Percentiles rank a stretch among this genome's conserved stretches.
Evolutionary conservation across 2,797 vertebrate species (phyloP).

Genomic region (Rhinogobio ventralis): DNA sequence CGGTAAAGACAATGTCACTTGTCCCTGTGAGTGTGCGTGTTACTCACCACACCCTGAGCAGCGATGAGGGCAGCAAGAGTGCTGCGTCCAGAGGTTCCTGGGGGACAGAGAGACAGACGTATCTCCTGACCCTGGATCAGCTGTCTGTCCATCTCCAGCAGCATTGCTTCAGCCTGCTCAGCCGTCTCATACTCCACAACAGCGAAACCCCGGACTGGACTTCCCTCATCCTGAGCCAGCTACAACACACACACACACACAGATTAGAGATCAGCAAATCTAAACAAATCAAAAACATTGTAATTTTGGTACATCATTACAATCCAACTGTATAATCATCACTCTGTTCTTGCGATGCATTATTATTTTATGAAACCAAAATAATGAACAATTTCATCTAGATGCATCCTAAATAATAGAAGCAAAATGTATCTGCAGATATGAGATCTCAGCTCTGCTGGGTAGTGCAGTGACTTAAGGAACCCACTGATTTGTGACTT

Average conservation of each 20-base stretch:
- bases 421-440: background rate
- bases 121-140: slow-evolving; percentile 83
- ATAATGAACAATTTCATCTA: background rate
- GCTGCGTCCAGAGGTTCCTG: slow-evolving; percentile 92
- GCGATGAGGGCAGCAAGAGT: slow-evolving; percentile 94
- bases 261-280: background rate
- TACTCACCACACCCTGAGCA: slow-evolving; percentile 93
- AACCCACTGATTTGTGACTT: slow-evolving; percentile 22
- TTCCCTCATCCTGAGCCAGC: slow-evolving; percentile 94
- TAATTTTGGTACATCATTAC: background rate
- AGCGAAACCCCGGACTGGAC: slow-evolving; percentile 85
- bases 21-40: slow-evolving; percentile 16
- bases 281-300: too few relatives aligned
- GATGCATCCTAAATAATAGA: slow-evolving; percentile 21
- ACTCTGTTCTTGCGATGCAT: background rate
- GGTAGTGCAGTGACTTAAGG: slow-evolving; percentile 10
- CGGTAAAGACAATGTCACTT: background rate
- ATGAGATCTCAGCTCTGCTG: background rate
- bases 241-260: slow-evolving; percentile 62
- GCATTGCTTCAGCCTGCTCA: slow-evolving; percentile 88
- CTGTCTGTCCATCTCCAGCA: slow-evolving; percentile 80
- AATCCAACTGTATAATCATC: background rate
- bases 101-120: slow-evolving; percentile 91
- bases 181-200: slow-evolving; percentile 92
- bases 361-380: slow-evolving; percentile 23